A percentile compares a stretch with the other conserved stretches of the same genome.
These are phyloP conservation scores for Sebastes itinus DNA, from an alignment of 2,797 vertebrate genomes.

Conservation along the genomic window DNA sequence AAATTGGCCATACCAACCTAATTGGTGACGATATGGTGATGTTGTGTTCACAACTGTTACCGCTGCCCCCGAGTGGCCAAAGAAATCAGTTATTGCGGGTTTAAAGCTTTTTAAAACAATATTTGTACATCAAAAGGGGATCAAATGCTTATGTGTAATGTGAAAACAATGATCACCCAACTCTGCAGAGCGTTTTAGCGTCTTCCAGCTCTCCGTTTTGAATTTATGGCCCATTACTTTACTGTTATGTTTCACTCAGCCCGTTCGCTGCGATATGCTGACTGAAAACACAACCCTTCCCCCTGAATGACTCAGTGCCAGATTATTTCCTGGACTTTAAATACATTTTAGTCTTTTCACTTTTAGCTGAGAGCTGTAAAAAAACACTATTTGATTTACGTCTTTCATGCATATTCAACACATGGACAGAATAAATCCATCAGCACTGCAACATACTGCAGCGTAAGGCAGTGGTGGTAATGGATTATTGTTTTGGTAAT, in stretches of 20 bases:
- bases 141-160: too few relatives aligned
- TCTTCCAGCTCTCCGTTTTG: not conserved
- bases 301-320: not conserved
- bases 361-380: not conserved
- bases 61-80: not conserved
- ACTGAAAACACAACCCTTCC: not conserved
- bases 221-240: not conserved
- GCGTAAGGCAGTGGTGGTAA: not conserved
- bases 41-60: not conserved
- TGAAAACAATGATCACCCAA: too few relatives aligned
- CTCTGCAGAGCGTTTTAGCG: not conserved
- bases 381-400: not conserved
- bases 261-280: not conserved
- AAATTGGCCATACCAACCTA: not conserved
- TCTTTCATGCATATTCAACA: constrained; percentile 11
- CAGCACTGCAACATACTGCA: not conserved
- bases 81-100: not conserved
- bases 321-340: not conserved
- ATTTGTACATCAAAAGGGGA: not conserved
- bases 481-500: not conserved
- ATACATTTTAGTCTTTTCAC: not conserved
- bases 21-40: not conserved
- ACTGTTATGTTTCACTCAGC: not conserved
- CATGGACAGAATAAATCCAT: not conserved
- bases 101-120: not conserved